Evolutionary conservation across 1,140 invertebrate genomes (phyloP).

Genomic region (Philaenus spumarius): DNA sequence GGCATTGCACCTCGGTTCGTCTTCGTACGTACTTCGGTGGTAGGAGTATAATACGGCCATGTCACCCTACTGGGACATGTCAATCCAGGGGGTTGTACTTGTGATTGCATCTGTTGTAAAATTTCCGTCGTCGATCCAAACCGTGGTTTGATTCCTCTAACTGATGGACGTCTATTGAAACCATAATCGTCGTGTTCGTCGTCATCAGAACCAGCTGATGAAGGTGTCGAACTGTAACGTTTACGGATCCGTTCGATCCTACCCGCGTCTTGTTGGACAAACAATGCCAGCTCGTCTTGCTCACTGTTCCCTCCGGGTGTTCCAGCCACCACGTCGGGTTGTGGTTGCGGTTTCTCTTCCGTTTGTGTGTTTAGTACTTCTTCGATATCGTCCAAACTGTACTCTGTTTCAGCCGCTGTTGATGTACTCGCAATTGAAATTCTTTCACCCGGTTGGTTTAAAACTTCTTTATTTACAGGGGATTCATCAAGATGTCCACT

Average conservation of each 20-base stretch:
- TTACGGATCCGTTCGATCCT: slow-evolving; percentile 73
- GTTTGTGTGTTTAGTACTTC: slow-evolving; percentile 42
- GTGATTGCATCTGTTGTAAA: slow-evolving; percentile 68
- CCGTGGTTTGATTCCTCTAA: slow-evolving; percentile 64
- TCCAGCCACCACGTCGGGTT: slow-evolving; percentile 68
- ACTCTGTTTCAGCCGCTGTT: slow-evolving; percentile 41
- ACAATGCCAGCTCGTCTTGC: slow-evolving; percentile 70
- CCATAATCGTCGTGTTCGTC: slow-evolving; percentile 84
- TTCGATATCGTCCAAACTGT: slow-evolving; percentile 60
- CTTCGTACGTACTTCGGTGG: slow-evolving; percentile 16
- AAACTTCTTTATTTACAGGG: neutral
- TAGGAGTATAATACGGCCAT: slow-evolving; percentile 57
- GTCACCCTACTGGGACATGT: slow-evolving; percentile 35
- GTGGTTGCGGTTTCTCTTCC: slow-evolving; percentile 42
- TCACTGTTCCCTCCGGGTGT: slow-evolving; percentile 48
- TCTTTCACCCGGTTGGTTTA: slow-evolving; percentile 37
- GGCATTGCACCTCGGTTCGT: slow-evolving; percentile 24
- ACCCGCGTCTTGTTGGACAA: slow-evolving; percentile 74
- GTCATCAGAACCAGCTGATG: slow-evolving; percentile 45
- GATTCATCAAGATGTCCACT: slow-evolving; percentile 23
- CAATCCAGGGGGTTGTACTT: slow-evolving; percentile 46
- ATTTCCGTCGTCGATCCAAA: slow-evolving; percentile 75
- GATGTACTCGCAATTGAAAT: slow-evolving; percentile 40
- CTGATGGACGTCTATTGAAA: slow-evolving; percentile 78
- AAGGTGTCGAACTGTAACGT: slow-evolving; percentile 45